Evolutionary conservation across 2,797 vertebrate genomes (phyloP).

Genomic region (Anabacerthia variegaticeps): DNA sequence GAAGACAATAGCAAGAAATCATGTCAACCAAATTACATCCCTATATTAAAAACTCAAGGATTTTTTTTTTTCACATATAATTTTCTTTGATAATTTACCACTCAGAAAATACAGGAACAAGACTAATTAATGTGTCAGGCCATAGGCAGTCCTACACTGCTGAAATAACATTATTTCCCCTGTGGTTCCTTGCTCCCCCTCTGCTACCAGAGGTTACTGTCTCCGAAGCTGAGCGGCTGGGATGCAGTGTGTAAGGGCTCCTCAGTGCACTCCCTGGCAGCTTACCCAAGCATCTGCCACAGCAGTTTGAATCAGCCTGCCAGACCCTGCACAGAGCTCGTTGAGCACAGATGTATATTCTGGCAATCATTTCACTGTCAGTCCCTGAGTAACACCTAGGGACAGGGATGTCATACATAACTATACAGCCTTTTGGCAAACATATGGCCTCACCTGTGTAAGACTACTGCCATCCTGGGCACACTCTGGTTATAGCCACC

Average conservation of each 20-base stretch:
- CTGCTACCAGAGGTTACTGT: neutral
- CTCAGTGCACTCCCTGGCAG: neutral
- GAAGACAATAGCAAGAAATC: neutral
- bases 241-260: neutral
- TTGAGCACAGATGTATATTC: neutral
- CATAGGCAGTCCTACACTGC: neutral
- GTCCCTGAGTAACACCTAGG: neutral
- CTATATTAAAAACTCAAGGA: neutral
- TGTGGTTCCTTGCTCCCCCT: neutral
- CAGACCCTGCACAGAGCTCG: neutral
- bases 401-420: rapidly evolving
- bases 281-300: neutral
- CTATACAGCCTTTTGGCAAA: neutral
- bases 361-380: neutral
- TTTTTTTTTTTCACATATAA: neutral
- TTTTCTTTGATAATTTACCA: neutral
- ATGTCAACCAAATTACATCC: neutral
- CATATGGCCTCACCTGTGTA: neutral
- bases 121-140: neutral
- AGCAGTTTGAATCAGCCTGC: neutral
- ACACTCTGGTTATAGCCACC: neutral
- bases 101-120: neutral
- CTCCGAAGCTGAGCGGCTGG: rapidly evolving
- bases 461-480: no score
- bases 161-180: neutral